Evolutionary conservation across 2,888 invertebrate species (phyloP), one percentile per base, ranked within the genome.

Genomic region (Acleris laterana): DNA sequence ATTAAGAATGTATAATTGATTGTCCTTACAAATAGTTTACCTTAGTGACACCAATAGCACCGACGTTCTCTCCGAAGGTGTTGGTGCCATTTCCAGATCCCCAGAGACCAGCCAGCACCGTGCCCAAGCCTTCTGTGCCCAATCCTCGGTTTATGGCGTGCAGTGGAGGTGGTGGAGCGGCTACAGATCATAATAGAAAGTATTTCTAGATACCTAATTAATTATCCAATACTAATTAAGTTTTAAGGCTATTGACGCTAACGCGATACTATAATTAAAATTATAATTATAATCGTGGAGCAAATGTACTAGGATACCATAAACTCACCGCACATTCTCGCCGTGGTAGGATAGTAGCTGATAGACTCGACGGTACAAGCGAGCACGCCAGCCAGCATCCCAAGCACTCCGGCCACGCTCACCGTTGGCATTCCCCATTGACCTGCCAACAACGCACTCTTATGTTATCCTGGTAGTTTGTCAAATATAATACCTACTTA

Each of bases 301-400:
- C 17, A 6, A 49, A n/a, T n/a, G 49, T 57, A 50, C 19, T 19
- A 64, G 48, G 22, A 42, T 52, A 22, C 13, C 3, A 51, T 50
- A 46, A 48, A 74, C 88, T 84, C 70, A 95, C 96, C 95, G 71
- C 96, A 95, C 96, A 96, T 96, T 81, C 95, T 94, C 0, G 98
- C 97, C 1, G 97, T 97, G n/a, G 97, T 97, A 61, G 97, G 97
- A 87, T 98, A 98, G 83, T 98, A 98, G 77, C 97, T 97, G 68
- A 98, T 95, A 5, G 96, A 96, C 84, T 97, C 97, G 16, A 97
- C 95, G 0, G 96, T 96, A 72, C 96, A 96, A 0, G 96, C 96
- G 42, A 96, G 81, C 22, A 96, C 96, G 0, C 96, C 97, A 0
- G 96, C 96, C 63, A 96, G 77, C 95, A 97, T 96, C 4, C 96